These are phyloP conservation scores for Strigamia maritima DNA, from an alignment of 2,888 invertebrate genomes.

Conservation along the genomic window DNA sequence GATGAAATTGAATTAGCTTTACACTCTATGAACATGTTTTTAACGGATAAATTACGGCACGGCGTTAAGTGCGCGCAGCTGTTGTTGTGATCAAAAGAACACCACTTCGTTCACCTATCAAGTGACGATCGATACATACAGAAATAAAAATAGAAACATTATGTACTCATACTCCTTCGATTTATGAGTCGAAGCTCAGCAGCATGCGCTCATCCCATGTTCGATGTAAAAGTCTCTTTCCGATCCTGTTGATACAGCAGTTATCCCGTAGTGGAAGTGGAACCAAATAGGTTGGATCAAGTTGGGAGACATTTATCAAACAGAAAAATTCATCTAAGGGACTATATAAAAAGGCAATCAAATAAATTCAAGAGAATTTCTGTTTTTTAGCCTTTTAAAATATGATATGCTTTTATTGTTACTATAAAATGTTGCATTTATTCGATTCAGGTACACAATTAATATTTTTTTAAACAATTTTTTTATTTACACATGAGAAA, in stretches of 20 bases:
- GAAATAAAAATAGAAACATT: background rate
- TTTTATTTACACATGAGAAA: constrained; percentile 10
- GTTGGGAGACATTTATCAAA: constrained; percentile 19
- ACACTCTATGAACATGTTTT: too few species aligned
- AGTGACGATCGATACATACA: background rate
- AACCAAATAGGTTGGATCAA: background rate
- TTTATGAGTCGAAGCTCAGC: constrained; percentile 23
- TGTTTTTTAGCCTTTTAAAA: background rate
- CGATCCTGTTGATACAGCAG: constrained; percentile 9
- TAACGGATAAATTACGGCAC: background rate
- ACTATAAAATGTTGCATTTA: background rate
- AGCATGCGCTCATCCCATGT: constrained; percentile 11
- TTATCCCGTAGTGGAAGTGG: background rate
- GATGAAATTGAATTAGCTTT: too few species aligned
- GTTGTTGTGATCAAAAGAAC: background rate
- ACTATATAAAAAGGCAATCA: background rate
- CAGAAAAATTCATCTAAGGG: background rate
- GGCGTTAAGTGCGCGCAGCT: background rate
- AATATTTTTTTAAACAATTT: background rate
- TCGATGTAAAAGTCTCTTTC: background rate
- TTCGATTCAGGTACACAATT: background rate
- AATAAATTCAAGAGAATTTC: background rate
- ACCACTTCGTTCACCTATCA: background rate
- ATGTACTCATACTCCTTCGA: background rate
- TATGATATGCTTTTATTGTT: background rate